Evolutionary conservation across 2,113 vertebrate genomes (phyloP), one percentile per base, ranked within the genome.

Genomic region (Prolemur simus): DNA sequence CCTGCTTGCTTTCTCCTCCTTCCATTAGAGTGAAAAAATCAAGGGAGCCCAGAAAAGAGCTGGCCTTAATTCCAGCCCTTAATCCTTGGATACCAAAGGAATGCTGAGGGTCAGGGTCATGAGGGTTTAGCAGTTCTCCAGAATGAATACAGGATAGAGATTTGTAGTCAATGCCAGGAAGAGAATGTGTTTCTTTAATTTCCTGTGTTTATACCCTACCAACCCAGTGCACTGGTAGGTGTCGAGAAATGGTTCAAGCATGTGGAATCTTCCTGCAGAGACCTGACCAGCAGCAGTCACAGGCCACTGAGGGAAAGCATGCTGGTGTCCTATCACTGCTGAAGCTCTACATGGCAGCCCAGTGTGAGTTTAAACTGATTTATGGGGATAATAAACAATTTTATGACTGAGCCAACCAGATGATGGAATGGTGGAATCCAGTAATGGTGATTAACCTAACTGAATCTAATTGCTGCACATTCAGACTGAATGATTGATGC

Each of bases 381-480:
- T 95, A 60, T 66, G 21, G 64, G 84, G 83, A 80, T 77, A 76
- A 91, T 80, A 64, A 89, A 77, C 18, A 88, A 8, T 87, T 94
- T 93, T 94, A 93, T 76, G 37, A 84, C 34, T 52, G 10, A 92
- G 85, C 34, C 56, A 95, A 64, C 34, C 25, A 91, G 76, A 93
- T 64, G 88, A 95, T 80, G 34, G 78, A 71, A 47, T 42, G 58
- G 63, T 92, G 4, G 60, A 77, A 93, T 80, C 49, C 71, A 87
- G 56, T 69, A 84, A 77, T 0, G 1, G 13, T 87, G 49, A 89
- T 83, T 94, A 80, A 89, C 39, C 63, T 82, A 94, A 86, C 52
- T 39, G 32, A 64, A 69, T 95, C 20, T 78, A 95, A 94, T 68
- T 95, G 47, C 47, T 94, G 92, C 5, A 68, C n/a, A n/a, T 77